Percentiles rank a stretch among this genome's conserved stretches.
Conservation (phyloP, 2,888 invertebrate species). For the Drosophila buzzatii region DNA sequence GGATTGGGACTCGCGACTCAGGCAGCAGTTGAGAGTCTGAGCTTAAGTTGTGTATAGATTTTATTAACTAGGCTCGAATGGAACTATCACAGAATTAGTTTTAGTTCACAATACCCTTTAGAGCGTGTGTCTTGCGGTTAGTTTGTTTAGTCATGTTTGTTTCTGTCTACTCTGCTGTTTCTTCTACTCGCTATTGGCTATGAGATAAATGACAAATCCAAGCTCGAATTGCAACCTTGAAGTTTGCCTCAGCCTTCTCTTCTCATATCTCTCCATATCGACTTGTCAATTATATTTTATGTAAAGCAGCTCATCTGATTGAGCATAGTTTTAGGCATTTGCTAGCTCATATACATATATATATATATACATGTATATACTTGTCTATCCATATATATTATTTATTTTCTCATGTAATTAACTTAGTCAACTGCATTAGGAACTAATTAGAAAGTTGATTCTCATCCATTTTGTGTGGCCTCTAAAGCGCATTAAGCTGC, state of each 20-base stretch:
- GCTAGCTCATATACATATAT: not conserved
- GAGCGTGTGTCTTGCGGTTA: not conserved
- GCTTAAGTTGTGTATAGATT: not conserved
- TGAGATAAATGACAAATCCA: too few relatives aligned
- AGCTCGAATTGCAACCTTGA: too few relatives aligned
- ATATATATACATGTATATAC: not conserved
- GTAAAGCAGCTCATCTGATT: too few relatives aligned
- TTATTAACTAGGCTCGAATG: not conserved
- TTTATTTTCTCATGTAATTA: not conserved
- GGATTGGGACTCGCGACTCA: not conserved
- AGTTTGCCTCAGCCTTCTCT: too few relatives aligned
- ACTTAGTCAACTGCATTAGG: conserved; percentile 4
- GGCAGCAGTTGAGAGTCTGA: not conserved
- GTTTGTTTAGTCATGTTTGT: too few relatives aligned
- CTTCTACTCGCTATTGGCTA: too few relatives aligned
- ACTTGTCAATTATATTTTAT: too few relatives aligned
- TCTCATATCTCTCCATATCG: too few relatives aligned
- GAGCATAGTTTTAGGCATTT: not conserved
- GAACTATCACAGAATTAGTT: too few relatives aligned
- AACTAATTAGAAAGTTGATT: conserved; percentile 18
- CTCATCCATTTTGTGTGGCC: conserved; percentile 9
- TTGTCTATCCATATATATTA: not conserved
- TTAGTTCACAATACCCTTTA: not conserved
- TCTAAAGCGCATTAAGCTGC: conserved; percentile 10
- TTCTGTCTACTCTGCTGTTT: too few relatives aligned